These are phyloP conservation scores for Hyperoplus lanceolatus DNA, from an alignment of 2,797 vertebrate genomes.

Conservation along the genomic window DNA sequence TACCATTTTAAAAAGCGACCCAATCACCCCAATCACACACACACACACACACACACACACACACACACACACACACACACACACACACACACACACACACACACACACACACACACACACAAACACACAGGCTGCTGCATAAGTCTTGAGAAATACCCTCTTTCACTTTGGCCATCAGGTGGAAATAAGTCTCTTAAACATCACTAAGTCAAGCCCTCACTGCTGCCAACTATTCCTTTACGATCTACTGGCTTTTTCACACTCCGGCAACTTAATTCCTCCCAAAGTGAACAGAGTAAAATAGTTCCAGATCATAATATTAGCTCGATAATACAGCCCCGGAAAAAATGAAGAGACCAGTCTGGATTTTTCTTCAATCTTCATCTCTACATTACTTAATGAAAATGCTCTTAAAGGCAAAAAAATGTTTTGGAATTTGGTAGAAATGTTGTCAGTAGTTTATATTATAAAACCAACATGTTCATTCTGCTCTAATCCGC, in stretches of 20 bases:
- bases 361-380: too few relatives aligned
- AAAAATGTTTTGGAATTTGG: too few relatives aligned
- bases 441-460: too few relatives aligned
- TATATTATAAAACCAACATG: too few relatives aligned
- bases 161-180: background rate
- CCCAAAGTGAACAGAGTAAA: constrained; percentile 35
- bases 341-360: too few relatives aligned
- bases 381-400: too few relatives aligned
- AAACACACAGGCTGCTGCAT: constrained; percentile 4
- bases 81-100: too few relatives aligned
- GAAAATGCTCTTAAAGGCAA: too few relatives aligned
- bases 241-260: constrained; percentile 43
- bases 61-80: too few relatives aligned
- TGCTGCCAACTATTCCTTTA: constrained; percentile 24
- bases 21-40: too few relatives aligned
- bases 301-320: constrained; percentile 20
- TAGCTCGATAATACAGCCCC: constrained; percentile 22
- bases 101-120: background rate
- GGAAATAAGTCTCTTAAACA: constrained; percentile 1
- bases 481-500: background rate
- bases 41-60: too few relatives aligned
- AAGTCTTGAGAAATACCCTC: background rate
- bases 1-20: too few relatives aligned
- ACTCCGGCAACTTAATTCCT: constrained; percentile 17
- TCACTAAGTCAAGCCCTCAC: background rate